Evolutionary conservation across 2,113 vertebrate species (phyloP), one percentile per base, ranked within the genome.

Genomic region (Alosa alosa): DNA sequence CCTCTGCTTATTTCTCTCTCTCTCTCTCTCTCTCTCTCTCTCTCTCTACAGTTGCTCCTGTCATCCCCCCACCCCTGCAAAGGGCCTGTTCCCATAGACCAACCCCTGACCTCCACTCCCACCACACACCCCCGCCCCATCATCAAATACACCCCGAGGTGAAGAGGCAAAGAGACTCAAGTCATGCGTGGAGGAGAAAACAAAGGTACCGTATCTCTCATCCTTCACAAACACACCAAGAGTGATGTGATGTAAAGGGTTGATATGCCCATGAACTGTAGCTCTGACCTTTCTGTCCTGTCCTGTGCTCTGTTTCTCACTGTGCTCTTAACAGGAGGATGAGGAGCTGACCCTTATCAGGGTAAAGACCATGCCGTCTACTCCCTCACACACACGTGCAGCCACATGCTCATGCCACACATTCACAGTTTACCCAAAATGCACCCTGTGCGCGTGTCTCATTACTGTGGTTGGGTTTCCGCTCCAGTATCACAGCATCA

Each of bases 21-120:
- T 93, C 85, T n/a, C n/a, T n/a, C n/a, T n/a, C n/a, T n/a, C n/a
- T n/a, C n/a, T 91, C 89, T 93, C 86, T 89, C 84, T 78, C 72
- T 78, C 31, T 39, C 72, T 78, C 31, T 78, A 11, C 36, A 84
- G 41, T 39, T 39, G 36, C 82, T 18, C 72, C 72, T 0, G 25
- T 85, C 47, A 46, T 68, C 55, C 44, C 57, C 84, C 88, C 55
- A 64, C 85, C 41, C 55, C 55, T 78, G 22, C 88, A n/a, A 89
- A 72, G 25, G 83, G 15, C 82, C 86, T 84, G 84, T 15, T 47
- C 81, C 22, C 41, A 55, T 60, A 82, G 86, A 84, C 41, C 89
- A 88, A 50, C 89, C 88, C 31, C 47, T 89, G 82, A 90, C 89
- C 31, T 90, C 89, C 7, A 90, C 89, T 39, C 89, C 89, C 41